Evolutionary conservation across 2,113 vertebrate genomes (phyloP).

Genomic region (Galemys pyrenaicus): DNA sequence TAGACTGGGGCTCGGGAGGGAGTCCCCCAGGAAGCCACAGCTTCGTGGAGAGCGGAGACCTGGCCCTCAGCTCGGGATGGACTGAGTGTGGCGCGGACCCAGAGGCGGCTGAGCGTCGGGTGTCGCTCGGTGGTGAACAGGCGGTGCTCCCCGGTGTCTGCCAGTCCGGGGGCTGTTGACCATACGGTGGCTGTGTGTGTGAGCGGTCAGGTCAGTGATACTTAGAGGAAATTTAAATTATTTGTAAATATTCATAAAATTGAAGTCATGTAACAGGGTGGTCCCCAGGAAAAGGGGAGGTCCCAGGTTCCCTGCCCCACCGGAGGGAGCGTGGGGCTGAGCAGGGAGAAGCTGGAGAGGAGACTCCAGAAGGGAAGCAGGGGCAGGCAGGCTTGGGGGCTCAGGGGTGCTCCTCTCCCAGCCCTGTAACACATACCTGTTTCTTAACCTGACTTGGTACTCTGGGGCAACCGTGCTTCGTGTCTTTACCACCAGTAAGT

Average conservation of each 20-base stretch:
- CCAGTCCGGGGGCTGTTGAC: background rate
- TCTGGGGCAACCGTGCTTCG: background rate
- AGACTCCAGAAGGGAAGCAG: too few species aligned
- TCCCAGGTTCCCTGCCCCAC: too few species aligned
- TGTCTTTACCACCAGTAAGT: background rate
- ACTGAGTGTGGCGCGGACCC: background rate
- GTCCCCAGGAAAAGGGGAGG: too few species aligned
- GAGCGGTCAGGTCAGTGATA: constrained; percentile 5
- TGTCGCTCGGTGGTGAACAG: too few species aligned
- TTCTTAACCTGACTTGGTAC: background rate
- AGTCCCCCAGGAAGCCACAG: background rate
- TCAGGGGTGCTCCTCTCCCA: too few species aligned
- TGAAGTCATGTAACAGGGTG: background rate
- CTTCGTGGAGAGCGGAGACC: background rate
- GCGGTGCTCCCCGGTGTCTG: background rate
- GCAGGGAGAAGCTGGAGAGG: too few species aligned
- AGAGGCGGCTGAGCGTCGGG: background rate
- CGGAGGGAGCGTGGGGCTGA: too few species aligned
- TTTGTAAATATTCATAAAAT: background rate
- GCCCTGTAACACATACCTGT: too few species aligned
- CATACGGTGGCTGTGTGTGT: background rate
- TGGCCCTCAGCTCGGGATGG: background rate
- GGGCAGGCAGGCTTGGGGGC: too few species aligned
- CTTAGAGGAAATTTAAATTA: constrained; percentile 1
- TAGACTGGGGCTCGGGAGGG: background rate